Base-by-base conservation (phyloP, 2,797 vertebrate species). In the Danio aesculapii region DNA sequence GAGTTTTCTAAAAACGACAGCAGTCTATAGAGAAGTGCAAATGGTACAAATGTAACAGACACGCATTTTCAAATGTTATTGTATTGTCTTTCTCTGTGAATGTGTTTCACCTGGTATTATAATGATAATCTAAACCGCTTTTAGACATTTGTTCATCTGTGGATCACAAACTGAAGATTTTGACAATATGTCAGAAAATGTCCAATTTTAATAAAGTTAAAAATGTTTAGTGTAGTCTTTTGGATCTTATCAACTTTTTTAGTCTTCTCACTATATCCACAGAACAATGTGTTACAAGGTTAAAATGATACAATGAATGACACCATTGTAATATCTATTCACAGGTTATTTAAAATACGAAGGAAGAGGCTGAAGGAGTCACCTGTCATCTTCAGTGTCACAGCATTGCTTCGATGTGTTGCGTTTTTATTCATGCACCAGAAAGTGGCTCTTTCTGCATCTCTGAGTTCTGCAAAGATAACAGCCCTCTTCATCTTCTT, bases 371-470 rank as follows among this genome's bases (percentile, higher is more conserved):
- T 9, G 39, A 43, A 55, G 4, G 12, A 14, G 11, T 62, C 17
- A 81, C 83, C 79, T 84, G 83, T 77, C 61, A 16, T 52, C 72
- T 50, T 81, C 67, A 84, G 62, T 0, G 43, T 77, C 68, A 84
- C 19, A 0, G 68, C 62, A 41, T 84, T 84, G 47, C 79, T 84
- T 43, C 83, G 62, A 0, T 69, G 55, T 0, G 3, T 7, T 1
- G 0, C 21, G 2, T 14, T 10, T 4, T 1, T 39, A 14, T 55
- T 17, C 55, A 6, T 49, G 46, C 84, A 82, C 49, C 43, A 82
- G 66, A 58, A 81, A 46, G 66, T 75, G 1, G 63, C 72, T 30
- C 46, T 62, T 12, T 46, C 9, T 69, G 6, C 14, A 0, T 64
- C 43, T 0, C 41, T 2, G 5, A 49, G 16, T 2, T 59, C 43